These are phyloP conservation scores for Alethe castanea DNA, from an alignment of 2,113 vertebrate species.

Conservation along the genomic window DNA sequence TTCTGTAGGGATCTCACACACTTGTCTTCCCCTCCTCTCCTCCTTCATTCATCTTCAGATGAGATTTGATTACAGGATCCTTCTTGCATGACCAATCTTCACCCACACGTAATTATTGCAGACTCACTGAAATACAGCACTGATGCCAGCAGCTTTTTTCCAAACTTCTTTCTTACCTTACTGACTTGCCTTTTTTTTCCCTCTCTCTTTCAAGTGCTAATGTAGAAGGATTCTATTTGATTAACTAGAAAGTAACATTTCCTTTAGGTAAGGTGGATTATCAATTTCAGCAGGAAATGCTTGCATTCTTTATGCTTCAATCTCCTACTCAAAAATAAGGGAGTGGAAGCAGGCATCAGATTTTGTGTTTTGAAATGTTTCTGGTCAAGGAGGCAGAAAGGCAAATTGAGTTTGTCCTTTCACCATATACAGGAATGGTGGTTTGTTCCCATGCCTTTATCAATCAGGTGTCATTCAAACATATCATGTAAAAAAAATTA, in stretches of 20 bases:
- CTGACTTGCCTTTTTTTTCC: neutral
- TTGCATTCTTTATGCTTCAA: neutral
- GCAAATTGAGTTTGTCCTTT: neutral
- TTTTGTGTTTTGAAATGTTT: neutral
- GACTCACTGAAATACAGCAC: neutral
- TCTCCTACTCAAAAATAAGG: neutral
- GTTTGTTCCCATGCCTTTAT: neutral
- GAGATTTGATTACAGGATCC: neutral
- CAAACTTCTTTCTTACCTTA: neutral
- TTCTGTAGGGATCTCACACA: neutral
- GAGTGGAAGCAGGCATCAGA: neutral
- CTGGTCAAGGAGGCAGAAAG: neutral
- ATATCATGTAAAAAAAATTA: neutral
- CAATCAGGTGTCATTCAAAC: neutral
- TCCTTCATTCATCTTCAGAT: neutral
- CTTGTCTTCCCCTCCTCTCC: neutral
- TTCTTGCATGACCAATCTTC: neutral
- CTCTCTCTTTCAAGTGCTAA: neutral
- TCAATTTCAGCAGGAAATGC: neutral
- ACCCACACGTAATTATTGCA: neutral
- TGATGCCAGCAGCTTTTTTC: neutral
- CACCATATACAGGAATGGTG: neutral
- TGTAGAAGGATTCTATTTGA: neutral
- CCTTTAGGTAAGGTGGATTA: neutral
- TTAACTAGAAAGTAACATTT: slow-evolving; percentile 13